phyloP scores from a whole-genome alignment of 2,888 invertebrate genomes.

The Lithophane semibrunnea region DNA sequence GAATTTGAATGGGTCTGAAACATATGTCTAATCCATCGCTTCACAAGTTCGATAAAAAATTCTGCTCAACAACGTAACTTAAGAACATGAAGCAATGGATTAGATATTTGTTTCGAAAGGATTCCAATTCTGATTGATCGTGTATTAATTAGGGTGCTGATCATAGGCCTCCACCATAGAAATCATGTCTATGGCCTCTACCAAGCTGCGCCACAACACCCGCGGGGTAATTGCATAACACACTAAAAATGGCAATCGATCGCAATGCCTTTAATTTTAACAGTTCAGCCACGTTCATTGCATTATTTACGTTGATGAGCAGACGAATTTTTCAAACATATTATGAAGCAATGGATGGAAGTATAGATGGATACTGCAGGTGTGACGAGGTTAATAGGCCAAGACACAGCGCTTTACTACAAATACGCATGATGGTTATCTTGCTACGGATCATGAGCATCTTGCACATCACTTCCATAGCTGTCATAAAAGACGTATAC shows the following conservation, averaged over 20 bases:
- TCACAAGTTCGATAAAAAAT: too few relatives aligned
- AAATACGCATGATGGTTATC: conserved; percentile 20
- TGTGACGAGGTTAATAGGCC: neutral
- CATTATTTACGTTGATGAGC: neutral
- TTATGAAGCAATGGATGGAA: neutral
- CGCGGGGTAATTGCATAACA: too few relatives aligned
- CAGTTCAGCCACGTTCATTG: neutral
- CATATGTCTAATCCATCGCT: too few relatives aligned
- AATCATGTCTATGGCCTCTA: too few relatives aligned
- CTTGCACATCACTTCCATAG: conserved; percentile 44
- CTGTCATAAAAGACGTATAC: conserved; percentile 2
- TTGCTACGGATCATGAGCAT: conserved; percentile 44
- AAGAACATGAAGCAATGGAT: too few relatives aligned
- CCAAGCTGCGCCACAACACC: too few relatives aligned
- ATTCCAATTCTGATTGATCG: too few relatives aligned
- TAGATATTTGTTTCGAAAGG: too few relatives aligned
- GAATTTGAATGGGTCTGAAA: too few relatives aligned
- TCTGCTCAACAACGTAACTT: too few relatives aligned
- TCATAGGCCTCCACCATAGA: too few relatives aligned
- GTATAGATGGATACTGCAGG: neutral
- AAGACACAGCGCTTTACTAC: neutral
- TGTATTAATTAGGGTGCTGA: too few relatives aligned
- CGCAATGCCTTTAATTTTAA: neutral
- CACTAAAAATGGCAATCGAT: neutral
- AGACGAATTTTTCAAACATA: neutral